A percentile compares a stretch with the other conserved stretches of the same genome.
These are phyloP conservation scores for Elegia similella DNA, from an alignment of 2,888 invertebrate genomes.

Conservation along the genomic window DNA sequence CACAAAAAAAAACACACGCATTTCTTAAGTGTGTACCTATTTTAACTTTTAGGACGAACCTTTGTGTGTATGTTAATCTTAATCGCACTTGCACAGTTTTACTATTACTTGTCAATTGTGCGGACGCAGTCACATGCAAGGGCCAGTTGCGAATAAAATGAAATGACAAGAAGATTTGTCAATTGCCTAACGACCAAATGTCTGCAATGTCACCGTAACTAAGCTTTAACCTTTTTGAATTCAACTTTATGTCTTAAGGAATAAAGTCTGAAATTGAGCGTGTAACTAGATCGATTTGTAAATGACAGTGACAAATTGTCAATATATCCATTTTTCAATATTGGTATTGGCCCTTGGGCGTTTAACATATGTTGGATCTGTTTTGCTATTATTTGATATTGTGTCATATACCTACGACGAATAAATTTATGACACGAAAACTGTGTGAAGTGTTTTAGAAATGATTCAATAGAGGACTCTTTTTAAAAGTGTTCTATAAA, in stretches of 20 bases:
- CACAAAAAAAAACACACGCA: too few species aligned
- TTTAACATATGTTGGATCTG: background rate
- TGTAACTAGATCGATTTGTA: background rate
- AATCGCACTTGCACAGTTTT: too few species aligned
- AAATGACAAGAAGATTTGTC: background rate
- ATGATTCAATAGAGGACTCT: too few species aligned
- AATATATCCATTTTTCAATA: background rate
- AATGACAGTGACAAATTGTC: constrained; percentile 8
- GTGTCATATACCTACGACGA: background rate
- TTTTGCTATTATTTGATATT: background rate
- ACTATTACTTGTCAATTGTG: too few species aligned
- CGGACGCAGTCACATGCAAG: too few species aligned
- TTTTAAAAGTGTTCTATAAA: too few species aligned
- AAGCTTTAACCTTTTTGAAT: background rate
- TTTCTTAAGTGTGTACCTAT: too few species aligned
- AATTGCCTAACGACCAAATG: background rate
- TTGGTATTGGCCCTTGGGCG: background rate
- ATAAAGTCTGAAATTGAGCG: background rate
- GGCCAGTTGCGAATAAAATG: background rate
- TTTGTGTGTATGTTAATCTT: too few species aligned
- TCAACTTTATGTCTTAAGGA: background rate
- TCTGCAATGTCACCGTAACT: background rate
- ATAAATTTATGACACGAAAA: too few species aligned
- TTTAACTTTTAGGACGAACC: too few species aligned
- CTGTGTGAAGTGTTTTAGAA: too few species aligned